phyloP scores from a whole-genome alignment of 2,888 invertebrate genomes.

The Caenorhabditis uteleia region DNA sequence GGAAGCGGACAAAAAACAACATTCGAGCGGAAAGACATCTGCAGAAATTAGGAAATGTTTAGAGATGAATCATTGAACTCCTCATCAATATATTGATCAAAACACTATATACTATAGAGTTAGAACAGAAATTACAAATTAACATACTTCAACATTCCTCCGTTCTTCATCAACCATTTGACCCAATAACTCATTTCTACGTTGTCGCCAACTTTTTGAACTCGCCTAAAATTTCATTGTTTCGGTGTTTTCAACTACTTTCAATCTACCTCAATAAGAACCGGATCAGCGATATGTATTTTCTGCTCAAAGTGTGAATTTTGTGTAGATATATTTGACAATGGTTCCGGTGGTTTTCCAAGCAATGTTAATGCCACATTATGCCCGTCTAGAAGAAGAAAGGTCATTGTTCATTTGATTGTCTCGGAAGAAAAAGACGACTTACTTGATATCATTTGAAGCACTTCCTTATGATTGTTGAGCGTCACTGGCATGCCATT shows the following conservation, averaged over 20 bases:
- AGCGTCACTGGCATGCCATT: constrained; percentile 88
- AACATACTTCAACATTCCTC: constrained; percentile 58
- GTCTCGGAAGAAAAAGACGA: background rate
- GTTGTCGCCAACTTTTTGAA: constrained; percentile 80
- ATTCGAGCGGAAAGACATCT: too few species aligned
- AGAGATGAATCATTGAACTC: too few species aligned
- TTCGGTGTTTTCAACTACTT: background rate
- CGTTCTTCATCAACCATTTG: constrained; percentile 78
- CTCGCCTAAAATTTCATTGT: constrained; percentile 76
- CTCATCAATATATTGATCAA: background rate
- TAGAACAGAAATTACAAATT: background rate
- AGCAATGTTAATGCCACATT: constrained; percentile 64
- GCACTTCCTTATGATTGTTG: constrained; percentile 92
- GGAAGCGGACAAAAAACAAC: too few species aligned
- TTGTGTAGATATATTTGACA: constrained; percentile 12
- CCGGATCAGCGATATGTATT: constrained; percentile 39
- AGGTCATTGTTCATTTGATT: background rate
- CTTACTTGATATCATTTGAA: constrained; percentile 80
- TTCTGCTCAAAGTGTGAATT: constrained; percentile 34
- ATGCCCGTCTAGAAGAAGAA: constrained; percentile 55
- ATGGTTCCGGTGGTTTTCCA: constrained; percentile 59
- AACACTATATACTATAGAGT: background rate
- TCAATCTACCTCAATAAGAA: constrained; percentile 39
- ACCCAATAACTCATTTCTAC: constrained; percentile 83
- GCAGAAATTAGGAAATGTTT: too few species aligned